A percentile compares a stretch with the other conserved stretches of the same genome.
Conservation (phyloP, 2,888 invertebrate genomes). For the Microplitis deprimator region DNA sequence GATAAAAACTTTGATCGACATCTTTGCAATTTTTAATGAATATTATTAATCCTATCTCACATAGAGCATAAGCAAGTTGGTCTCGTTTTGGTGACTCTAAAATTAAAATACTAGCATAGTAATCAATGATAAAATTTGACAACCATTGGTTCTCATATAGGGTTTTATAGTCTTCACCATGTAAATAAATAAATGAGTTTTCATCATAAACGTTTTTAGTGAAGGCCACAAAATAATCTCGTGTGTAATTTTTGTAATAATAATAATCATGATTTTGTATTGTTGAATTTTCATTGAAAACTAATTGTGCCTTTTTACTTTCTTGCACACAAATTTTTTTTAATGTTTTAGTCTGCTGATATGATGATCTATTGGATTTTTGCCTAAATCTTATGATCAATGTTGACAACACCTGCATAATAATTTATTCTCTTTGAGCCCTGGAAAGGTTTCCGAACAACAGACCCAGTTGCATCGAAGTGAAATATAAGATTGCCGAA, state of each 20-base stretch:
- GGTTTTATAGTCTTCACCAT: not conserved
- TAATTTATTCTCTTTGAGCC: constrained; percentile 35
- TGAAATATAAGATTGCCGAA: constrained; percentile 13
- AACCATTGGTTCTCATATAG: not conserved
- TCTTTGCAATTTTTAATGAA: too few relatives aligned
- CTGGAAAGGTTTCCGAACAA: constrained; percentile 22
- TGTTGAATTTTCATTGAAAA: not conserved
- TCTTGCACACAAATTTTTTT: not conserved
- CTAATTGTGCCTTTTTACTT: not conserved
- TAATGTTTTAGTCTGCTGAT: not conserved
- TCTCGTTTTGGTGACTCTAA: not conserved
- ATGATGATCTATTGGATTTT: too few relatives aligned
- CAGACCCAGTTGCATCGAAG: constrained; percentile 31
- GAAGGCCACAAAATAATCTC: not conserved
- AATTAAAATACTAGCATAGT: not conserved
- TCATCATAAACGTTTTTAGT: not conserved
- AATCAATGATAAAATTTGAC: not conserved
- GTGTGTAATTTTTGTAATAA: not conserved
- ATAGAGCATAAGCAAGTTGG: too few relatives aligned
- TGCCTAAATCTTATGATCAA: constrained; percentile 20
- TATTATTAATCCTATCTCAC: too few relatives aligned
- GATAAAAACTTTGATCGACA: too few relatives aligned
- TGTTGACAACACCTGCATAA: constrained; percentile 35
- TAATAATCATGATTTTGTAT: not conserved
- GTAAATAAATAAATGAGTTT: not conserved